phyloP scores from a whole-genome alignment of 2,888 invertebrate genomes.

The Ectobius pallidus region DNA sequence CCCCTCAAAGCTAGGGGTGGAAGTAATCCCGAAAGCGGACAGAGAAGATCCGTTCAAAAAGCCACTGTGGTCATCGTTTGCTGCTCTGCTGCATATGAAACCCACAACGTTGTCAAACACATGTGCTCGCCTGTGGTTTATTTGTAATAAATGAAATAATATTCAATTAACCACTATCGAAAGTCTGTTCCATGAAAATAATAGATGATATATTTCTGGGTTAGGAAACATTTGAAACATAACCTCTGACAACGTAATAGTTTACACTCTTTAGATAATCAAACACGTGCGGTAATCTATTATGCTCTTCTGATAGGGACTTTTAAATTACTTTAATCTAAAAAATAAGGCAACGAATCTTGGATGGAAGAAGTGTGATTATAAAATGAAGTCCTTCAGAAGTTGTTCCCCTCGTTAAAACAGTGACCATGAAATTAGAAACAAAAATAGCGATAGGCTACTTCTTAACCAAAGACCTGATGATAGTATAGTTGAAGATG shows the following conservation, averaged over 20 bases:
- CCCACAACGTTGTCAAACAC: constrained; percentile 17
- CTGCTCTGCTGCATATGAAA: neutral
- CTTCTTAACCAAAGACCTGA: no score
- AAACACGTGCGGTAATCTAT: no score
- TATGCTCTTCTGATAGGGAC: no score
- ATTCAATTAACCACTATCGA: constrained; percentile 2
- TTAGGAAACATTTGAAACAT: neutral
- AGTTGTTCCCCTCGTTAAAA: no score
- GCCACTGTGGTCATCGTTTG: neutral
- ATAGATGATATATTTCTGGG: neutral
- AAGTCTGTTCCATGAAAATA: constrained; percentile 1
- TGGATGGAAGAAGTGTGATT: no score
- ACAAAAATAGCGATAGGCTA: no score
- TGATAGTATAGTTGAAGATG: no score
- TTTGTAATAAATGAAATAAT: constrained; percentile 17
- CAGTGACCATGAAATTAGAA: no score
- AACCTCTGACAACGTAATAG: neutral
- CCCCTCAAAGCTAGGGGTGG: no score
- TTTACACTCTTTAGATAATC: neutral
- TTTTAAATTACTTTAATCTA: no score
- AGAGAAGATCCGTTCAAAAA: neutral
- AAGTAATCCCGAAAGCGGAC: neutral
- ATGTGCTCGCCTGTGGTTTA: constrained; percentile 9
- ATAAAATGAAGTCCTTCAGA: no score
- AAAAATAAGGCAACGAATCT: no score